Base-by-base conservation (phyloP, 2,797 vertebrate species). In the Alfaro cultratus region DNA sequence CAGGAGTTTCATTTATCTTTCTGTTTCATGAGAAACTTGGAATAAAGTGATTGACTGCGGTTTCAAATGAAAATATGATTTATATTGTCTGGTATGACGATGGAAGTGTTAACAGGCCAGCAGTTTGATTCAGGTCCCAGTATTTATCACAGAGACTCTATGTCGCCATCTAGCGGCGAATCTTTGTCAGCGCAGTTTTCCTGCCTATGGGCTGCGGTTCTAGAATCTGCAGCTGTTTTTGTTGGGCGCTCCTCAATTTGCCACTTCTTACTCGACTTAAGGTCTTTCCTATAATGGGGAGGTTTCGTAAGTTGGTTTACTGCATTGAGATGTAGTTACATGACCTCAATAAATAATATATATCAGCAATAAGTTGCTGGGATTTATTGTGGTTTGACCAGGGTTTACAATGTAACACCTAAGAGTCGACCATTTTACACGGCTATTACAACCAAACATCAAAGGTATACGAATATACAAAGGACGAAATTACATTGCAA, bases 151-250 rank as follows among this genome's bases (percentile, higher is more conserved):
- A 49, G 51, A 80, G 78, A 79, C 53, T 31, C 62, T 75, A 72
- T 96, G 91, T 96, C 94, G 96, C 96, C 98, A 98, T 96, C 98
- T 98, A 86, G 96, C 94, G 98, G 80, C 21, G 6, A 1, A 78
- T 0, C 21, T 53, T 0, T 67, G 90, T 79, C 79, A 85, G 78
- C 88, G 87, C 95, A 90, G 45, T 2, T 21, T 5, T 0, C 36
- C 31, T 53, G 12, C 0, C 29, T 29, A 2, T 0, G 0, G n/a
- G 18, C 74, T 53, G 26, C 11, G 7, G 13, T 26, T 53, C 34
- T 39, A 1, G 8, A 4, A 5, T 53, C 8, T 29, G 9, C 16
- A 10, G 0, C 5, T 45, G 45, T 12, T n/a, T 23, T 1, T 45
- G 53, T 21, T 70, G 67, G 67, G 12, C 43, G 39, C 67, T 70